Base-by-base conservation (phyloP, 2,113 vertebrate species). In the Malurus cyaneus region DNA sequence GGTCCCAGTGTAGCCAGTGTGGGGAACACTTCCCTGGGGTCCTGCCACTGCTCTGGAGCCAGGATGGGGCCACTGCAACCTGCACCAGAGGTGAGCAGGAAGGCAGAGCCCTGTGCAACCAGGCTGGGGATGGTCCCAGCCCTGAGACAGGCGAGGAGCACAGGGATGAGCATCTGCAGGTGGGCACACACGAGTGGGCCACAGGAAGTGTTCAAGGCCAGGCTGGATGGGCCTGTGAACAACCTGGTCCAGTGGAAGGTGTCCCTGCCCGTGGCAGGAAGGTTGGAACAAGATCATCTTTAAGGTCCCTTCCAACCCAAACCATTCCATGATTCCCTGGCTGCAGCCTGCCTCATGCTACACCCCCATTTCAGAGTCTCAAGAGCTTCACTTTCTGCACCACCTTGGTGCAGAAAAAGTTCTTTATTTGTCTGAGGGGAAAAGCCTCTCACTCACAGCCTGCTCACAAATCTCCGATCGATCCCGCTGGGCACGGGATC, bases 1-100 rank as follows among this genome's bases (percentile, higher is more conserved):
- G 44, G 47, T 85, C 46, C 32, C 1, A 1, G 34, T 65, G 67
- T 1, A 5, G 49, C 0, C 1, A 49, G 34, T 60, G 73, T 3
- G 11, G 18, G 25, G 19, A 84, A 34, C 31, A 6, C 6, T 16
- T 57, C 16, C 52, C 31, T 3, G 3, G n/a, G 6, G 25, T 31
- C 9, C 26, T 88, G 31, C 53, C 0, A 0, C 32, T 62, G 42
- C 34, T 80, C 23, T 31, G 21, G 14, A 20, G 44, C 12, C 29
- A 64, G 50, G 36, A 57, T 42, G 25, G 0, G 1, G 14, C 71
- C 25, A 14, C 18, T 47, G 21, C 34, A 47, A 11, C 18, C 29
- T 5, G 5, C 5, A 28, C 19, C 0, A 2, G 31, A 13, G 36
- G 36, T 1, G 5, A 80, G 47, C 71, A 88, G 72, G 50, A 65